These are phyloP conservation scores for Cheilosia soror DNA, from an alignment of 2,888 invertebrate species.

Conservation along the genomic window DNA sequence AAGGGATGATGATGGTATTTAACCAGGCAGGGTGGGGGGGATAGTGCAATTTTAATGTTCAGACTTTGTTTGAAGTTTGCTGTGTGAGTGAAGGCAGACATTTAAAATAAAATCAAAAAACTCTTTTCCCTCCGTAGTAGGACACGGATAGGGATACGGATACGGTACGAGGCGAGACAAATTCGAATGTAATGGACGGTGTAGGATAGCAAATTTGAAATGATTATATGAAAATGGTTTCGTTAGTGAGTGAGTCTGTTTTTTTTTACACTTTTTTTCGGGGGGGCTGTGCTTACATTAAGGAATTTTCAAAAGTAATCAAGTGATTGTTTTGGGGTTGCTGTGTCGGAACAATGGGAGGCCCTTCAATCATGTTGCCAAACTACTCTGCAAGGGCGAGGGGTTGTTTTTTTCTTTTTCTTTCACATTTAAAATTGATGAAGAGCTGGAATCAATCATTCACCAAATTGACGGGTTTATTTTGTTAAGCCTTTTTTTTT, in stretches of 20 bases:
- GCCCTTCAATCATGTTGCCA: not conserved
- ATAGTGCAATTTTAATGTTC: conserved; percentile 47
- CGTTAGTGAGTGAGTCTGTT: no score
- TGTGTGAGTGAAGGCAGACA: conserved; percentile 32
- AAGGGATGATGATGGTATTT: conserved; percentile 6
- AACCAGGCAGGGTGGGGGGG: conserved; percentile 6
- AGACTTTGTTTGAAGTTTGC: conserved; percentile 37
- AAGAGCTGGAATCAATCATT: not conserved
- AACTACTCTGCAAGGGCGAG: not conserved
- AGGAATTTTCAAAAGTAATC: conserved; percentile 5
- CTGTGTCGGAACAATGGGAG: not conserved
- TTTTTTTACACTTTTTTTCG: not conserved
- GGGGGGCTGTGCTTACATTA: not conserved
- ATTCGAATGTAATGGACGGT: not conserved
- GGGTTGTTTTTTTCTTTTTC: not conserved
- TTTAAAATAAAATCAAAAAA: conserved; percentile 39
- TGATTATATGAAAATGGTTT: conserved; percentile 12
- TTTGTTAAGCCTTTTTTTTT: no score
- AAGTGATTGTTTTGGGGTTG: not conserved
- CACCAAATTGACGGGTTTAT: not conserved
- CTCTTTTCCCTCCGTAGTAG: not conserved
- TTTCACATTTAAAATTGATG: not conserved
- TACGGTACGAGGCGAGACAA: not conserved
- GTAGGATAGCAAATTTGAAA: not conserved
- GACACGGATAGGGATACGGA: not conserved